A percentile compares a stretch with the other conserved stretches of the same genome.
Evolutionary conservation across 1,140 invertebrate species (phyloP).

Genomic region (Halotydeus destructor): DNA sequence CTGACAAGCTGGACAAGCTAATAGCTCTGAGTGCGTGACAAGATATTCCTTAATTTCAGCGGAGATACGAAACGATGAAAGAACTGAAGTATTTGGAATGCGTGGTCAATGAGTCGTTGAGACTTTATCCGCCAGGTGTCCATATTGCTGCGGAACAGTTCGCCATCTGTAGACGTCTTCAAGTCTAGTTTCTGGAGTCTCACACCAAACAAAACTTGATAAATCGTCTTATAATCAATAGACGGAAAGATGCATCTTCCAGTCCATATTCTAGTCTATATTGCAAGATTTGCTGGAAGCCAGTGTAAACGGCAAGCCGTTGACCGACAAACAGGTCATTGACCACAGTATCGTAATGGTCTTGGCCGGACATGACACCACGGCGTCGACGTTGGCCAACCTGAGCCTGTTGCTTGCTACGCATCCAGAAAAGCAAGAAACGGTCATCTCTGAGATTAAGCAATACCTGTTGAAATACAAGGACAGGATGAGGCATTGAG

Average conservation of each 20-base stretch:
- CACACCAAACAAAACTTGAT: no score
- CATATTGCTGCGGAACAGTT: background rate
- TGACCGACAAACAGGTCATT: no score
- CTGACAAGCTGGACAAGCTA: slow-evolving; percentile 7
- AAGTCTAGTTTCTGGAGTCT: no score
- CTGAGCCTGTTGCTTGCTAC: slow-evolving; percentile 22
- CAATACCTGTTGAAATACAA: slow-evolving; percentile 34
- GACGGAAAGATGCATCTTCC: no score
- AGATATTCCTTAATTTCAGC: background rate
- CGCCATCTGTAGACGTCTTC: no score
- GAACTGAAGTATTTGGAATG: slow-evolving; percentile 20
- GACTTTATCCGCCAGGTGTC: slow-evolving; percentile 53
- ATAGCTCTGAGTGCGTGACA: background rate
- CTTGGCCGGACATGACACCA: slow-evolving; percentile 34
- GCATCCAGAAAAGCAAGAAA: slow-evolving; percentile 39
- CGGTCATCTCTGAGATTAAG: slow-evolving; percentile 26
- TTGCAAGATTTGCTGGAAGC: no score
- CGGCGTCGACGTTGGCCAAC: slow-evolving; percentile 6
- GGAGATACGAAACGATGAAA: slow-evolving; percentile 16
- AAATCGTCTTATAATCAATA: no score
- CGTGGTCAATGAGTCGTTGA: slow-evolving; percentile 20
- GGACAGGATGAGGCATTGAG: no score
- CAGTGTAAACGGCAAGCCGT: no score
- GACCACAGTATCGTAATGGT: no score
- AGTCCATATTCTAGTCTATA: no score